Evolutionary conservation across 2,113 vertebrate genomes (phyloP), one percentile per base, ranked within the genome.

Genomic region (Rousettus leschenaultii): DNA sequence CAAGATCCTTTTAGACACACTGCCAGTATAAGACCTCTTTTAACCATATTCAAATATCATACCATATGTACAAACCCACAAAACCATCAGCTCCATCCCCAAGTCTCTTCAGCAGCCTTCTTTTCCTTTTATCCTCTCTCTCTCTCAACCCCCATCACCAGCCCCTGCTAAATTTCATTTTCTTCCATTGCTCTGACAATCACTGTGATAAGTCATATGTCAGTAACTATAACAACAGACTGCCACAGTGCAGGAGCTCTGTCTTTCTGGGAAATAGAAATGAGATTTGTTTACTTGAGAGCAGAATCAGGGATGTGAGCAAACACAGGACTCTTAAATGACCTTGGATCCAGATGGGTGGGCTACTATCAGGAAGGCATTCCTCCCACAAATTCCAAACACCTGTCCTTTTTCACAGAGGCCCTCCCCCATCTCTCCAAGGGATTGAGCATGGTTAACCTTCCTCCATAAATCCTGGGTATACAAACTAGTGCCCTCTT

Each of bases 221-320:
- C 97, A 98, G 97, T 98, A 97, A 97, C 98, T 98, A 95, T 98
- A 98, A 98, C 97, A 98, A 98, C 95, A 89, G 3, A 0, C 78
- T 87, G 63, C 80, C 96, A 96, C 85, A 12, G 16, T 59, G 12
- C 74, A 53, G 79, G 68, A 96, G 86, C 88, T 45, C 0, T 90
- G 55, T 12, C 8, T 97, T 63, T 0, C 55, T 74, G 28, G 1
- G 15, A 95, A 91, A 96, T 40, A 83, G 93, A 94, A 68, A 14
- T 18, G 84, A 90, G 40, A 74, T 91, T 68, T 95, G 38, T 95
- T 97, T 94, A 88, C 66, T 66, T 82, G 66, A n/a, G 28, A 78
- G 61, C n/a, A 51, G 48, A 13, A 86, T 94, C 68, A 74, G 28
- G 7, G n/a, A 55, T 87, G 33, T 93, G 83, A 96, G 63, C 83